These are phyloP conservation scores for Puffinus mauretanicus DNA, from an alignment of 2,113 vertebrate genomes.

Conservation along the genomic window DNA sequence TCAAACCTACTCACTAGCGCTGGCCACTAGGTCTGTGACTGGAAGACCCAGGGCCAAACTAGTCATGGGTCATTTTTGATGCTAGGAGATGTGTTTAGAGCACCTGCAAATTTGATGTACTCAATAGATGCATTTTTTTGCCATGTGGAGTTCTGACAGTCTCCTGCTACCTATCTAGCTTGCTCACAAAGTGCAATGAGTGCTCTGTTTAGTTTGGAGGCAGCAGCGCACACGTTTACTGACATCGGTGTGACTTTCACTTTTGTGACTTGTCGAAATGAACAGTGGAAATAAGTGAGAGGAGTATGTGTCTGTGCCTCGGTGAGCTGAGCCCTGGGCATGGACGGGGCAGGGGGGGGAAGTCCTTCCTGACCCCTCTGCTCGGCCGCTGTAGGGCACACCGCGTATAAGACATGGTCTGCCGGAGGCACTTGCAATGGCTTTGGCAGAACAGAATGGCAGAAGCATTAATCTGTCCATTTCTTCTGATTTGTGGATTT, in stretches of 20 bases:
- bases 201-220: not conserved
- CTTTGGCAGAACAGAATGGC: not conserved
- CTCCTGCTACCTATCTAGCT: not conserved
- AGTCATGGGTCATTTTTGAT: not conserved
- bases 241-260: not conserved
- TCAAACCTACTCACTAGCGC: not conserved
- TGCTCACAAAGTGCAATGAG: not conserved
- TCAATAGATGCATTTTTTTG: not conserved
- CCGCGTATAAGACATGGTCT: accelerated
- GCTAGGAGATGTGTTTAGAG: not conserved
- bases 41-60: not conserved
- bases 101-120: not conserved
- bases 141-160: not conserved
- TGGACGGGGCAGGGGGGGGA: not conserved
- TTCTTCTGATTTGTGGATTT: not conserved
- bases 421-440: not conserved
- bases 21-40: not conserved
- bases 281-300: not conserved
- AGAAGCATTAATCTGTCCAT: not conserved
- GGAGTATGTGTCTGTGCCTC: not conserved
- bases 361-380: accelerated
- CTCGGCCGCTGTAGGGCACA: not conserved
- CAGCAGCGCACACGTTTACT: accelerated
- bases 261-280: not conserved
- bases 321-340: not conserved